Evolutionary conservation across 2,888 invertebrate genomes (phyloP), one percentile per base, ranked within the genome.

Genomic region (Altica lythri): DNA sequence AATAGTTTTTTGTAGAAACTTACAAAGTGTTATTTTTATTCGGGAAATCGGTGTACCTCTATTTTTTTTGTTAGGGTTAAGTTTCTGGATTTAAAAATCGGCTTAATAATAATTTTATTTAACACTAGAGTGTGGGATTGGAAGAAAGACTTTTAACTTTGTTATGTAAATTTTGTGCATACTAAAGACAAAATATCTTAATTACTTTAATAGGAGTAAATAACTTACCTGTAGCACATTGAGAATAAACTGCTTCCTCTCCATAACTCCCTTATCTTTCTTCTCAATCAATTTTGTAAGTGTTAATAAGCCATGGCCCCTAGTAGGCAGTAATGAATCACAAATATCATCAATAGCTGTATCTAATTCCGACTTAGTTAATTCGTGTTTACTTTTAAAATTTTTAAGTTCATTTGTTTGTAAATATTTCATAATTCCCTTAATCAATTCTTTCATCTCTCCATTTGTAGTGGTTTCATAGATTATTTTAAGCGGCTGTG

Each of bases 231-330:
- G 84, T 67, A 92, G 88, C 18, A 91, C 76, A 66, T 85, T 84
- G 52, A 90, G 79, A 46, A 92, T 71, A 59, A 83, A 81, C 60
- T 84, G 81, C 67, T 85, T 85, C 63, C 86, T 84, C 1, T 83
- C 79, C 56, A 86, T 69, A 6, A 86, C 81, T 65, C 85, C 83
- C 17, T 77, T 64, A 75, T 92, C 86, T 60, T 79, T 81, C 12
- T 75, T 75, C 67, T 86, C 82, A 43, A 93, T 79, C n/a, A 93
- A 78, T 76, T 85, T 87, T 10, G 84, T 83, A 10, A 94, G 74
- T 42, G 82, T 77, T 63, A 92, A 83, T 27, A 93, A 77, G 4
- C 88, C 93, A 76, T 93, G 92, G 8, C 89, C 92, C 71, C 87
- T 81, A 0, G 89, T 84, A n/a, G 92, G 92, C 38, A 93, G 73